Evolutionary conservation across 2,888 invertebrate genomes (phyloP).

Genomic region (Empis livida): DNA sequence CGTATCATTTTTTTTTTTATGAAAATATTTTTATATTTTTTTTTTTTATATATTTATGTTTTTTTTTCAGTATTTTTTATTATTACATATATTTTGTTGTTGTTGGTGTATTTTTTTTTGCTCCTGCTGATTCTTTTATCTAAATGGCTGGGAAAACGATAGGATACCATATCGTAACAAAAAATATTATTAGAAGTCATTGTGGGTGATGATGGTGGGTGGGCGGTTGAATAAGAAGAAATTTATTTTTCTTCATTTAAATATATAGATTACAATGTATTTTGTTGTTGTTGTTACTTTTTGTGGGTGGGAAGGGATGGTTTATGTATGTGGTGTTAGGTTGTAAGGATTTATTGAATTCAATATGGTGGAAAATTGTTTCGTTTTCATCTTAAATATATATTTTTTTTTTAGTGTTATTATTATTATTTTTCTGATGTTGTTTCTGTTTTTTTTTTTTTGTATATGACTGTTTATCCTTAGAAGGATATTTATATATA

Average conservation of each 20-base stretch:
- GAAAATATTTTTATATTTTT: constrained; percentile 2
- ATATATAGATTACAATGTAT: not conserved
- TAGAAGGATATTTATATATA: too few species aligned
- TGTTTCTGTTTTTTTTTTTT: not conserved
- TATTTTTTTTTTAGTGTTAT: constrained; percentile 15
- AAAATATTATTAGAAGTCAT: not conserved
- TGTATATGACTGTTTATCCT: too few species aligned
- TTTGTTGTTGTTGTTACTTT: not conserved
- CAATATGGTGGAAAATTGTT: constrained; percentile 20
- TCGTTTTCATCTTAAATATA: constrained; percentile 11
- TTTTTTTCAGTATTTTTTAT: too few species aligned
- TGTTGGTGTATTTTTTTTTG: not conserved
- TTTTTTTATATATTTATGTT: constrained; percentile 1
- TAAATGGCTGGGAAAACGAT: not conserved
- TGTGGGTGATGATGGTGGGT: too few species aligned
- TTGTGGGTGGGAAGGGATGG: not conserved
- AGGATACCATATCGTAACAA: not conserved
- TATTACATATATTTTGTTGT: too few species aligned
- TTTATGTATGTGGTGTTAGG: too few species aligned
- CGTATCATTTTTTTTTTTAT: not conserved
- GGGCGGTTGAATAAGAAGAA: too few species aligned
- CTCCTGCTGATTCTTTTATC: not conserved
- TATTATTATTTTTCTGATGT: constrained; percentile 12
- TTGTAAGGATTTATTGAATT: constrained; percentile 17
- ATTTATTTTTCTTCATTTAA: not conserved